Evolutionary conservation across 2,113 vertebrate species (phyloP), one percentile per base, ranked within the genome.

Genomic region (Azemiops feae): DNA sequence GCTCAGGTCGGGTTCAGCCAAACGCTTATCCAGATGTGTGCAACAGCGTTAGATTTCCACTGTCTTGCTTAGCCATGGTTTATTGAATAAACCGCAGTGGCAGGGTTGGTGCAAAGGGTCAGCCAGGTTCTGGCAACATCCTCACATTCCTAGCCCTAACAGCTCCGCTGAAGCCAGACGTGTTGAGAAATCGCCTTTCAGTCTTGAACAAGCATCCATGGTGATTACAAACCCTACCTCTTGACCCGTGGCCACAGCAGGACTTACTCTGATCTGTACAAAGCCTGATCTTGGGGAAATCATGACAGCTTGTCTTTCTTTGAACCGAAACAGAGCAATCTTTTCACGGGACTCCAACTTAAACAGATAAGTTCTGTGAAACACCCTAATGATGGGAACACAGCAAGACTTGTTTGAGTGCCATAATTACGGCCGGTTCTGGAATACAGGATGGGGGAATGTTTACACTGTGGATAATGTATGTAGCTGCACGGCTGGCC

Each of bases 311-410:
- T 1, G 74, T 85, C 89, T 86, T 47, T 39, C 89, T 93, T 57
- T 39, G 55, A 94, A 92, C 57, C 69, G 4, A 53, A 94, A 89
- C 0, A n/a, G 10, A 20, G 45, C 2, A 27, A 94, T 89, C 92
- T 0, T 91, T 91, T 47, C 20, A 91, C 14, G 92, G 11, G 30
- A 27, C 22, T 50, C 74, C 47, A 88, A 87, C 54, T 92, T 81
- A 7, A 93, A 0, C 53, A 1, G 1, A 20, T 52, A 52, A 88
- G 91, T 0, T 43, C 93, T 89, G 47, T 86, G 93, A 89, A 89
- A 90, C 0, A 88, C 92, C 23, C 95, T 74, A n/a, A 60, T n/a
- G 90, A 93, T 88, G 93, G 85, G 87, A 93, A 85, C 85, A 53
- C 0, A 0, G 25, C 1, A 16, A 93, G 50, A 8, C 18, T 91